Evolutionary conservation across 2,797 vertebrate species (phyloP).

Genomic region (Mus caroli): DNA sequence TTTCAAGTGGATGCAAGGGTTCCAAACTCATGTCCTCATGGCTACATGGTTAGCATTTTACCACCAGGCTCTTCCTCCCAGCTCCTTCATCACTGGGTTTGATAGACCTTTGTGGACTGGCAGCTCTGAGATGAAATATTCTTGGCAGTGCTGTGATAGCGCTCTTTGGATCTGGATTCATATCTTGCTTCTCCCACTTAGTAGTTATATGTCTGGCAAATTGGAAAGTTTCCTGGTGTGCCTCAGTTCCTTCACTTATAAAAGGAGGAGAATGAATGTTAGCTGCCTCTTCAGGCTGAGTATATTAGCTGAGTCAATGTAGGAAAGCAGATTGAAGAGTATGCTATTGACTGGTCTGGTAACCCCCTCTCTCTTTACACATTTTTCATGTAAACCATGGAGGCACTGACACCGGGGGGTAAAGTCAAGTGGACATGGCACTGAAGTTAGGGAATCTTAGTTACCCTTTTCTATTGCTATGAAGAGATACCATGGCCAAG

Average conservation of each 20-base stretch:
- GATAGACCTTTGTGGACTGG: neutral
- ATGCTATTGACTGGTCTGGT: neutral
- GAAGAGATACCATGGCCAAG: neutral
- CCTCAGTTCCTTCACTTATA: neutral
- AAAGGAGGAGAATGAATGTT: neutral
- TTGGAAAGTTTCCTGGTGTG: constrained; percentile 8
- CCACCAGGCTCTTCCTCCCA: neutral
- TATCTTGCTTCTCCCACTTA: neutral
- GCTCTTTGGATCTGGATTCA: constrained; percentile 11
- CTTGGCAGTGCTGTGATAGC: neutral
- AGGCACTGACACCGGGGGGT: neutral
- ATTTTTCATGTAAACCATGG: neutral
- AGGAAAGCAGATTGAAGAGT: neutral
- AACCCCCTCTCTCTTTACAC: neutral
- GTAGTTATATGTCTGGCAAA: neutral
- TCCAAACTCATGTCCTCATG: neutral
- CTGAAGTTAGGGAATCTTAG: neutral
- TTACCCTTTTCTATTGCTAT: neutral
- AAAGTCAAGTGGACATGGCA: neutral
- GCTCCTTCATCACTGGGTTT: neutral
- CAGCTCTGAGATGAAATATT: constrained; percentile 6
- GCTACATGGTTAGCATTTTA: neutral
- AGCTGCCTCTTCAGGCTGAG: neutral
- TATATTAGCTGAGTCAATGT: neutral
- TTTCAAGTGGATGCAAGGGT: neutral